Base-by-base conservation (phyloP, 2,113 vertebrate genomes). In the Vulpes ferrilata region DNA sequence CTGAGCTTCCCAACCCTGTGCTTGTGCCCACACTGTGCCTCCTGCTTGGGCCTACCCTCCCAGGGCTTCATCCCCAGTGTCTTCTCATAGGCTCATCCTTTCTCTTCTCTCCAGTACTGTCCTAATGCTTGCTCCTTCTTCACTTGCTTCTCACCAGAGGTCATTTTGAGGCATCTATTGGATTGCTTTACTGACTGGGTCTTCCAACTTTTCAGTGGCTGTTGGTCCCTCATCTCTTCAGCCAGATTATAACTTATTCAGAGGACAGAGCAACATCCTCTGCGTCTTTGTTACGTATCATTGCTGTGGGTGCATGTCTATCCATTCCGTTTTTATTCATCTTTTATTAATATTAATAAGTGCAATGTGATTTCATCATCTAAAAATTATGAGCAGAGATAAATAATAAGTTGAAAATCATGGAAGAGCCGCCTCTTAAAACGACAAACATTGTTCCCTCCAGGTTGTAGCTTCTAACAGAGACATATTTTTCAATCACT, bases 41-140 rank as follows among this genome's bases (percentile, higher is more conserved):
- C 10, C 20, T 43, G 8, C 30, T 0, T 0, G 0, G 16, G n/a
- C 2, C 9, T 30, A 9, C 20, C 20, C 6, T 25, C 38, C 19
- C 48, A 0, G 2, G 15, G 38, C 22, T 32, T 13, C 12, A 0
- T 30, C 11, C 27, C 53, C 53, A 30, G 32, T 65, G n/a, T 83
- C 38, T 4, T 15, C 38, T 43, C 16, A 5, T 69, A 1, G 10
- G 27, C 19, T 27, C 30, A 3, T 6, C 32, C 38, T 81, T n/a
- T 64, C 25, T 17, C 93, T 11, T 20, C 60, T 15, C 64, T 57
- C 48, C 27, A 13, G 6, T 90, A 30, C 62, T 64, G 3, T 17
- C 16, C 43, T 19, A 30, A n/a, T 38, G 59, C 69, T 55, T 43
- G 38, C 62, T 93, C 55, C 1, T 67, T 71, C 55, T 43, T 90